phyloP scores from a whole-genome alignment of 2,797 vertebrate species.

The Luscinia megarhynchos region DNA sequence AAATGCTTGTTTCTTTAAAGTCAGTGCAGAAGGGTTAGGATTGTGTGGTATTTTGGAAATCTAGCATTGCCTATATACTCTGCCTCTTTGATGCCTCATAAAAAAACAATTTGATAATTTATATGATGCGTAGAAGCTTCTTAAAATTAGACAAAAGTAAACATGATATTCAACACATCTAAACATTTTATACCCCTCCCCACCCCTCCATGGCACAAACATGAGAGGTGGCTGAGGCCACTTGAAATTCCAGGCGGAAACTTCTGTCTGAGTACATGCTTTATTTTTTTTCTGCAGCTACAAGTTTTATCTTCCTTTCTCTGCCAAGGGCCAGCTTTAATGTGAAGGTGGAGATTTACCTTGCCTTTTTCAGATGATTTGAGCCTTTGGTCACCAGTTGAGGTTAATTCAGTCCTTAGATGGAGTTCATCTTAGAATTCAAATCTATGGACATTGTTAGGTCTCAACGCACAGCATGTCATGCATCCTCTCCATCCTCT shows the following conservation, averaged over 20 bases:
- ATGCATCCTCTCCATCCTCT: too few species aligned
- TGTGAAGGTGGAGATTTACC: not conserved
- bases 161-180: not conserved
- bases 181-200: not conserved
- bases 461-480: fast-evolving
- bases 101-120: not conserved
- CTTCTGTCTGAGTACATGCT: not conserved
- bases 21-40: not conserved
- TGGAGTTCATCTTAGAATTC: not conserved
- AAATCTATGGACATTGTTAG: not conserved
- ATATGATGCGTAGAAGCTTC: not conserved
- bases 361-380: not conserved
- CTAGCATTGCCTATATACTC: not conserved
- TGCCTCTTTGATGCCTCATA: not conserved
- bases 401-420: not conserved
- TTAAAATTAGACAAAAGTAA: not conserved
- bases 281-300: not conserved
- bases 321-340: not conserved
- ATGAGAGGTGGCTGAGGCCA: not conserved
- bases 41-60: not conserved
- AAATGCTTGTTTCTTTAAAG: not conserved
- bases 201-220: not conserved
- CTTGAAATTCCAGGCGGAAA: not conserved
- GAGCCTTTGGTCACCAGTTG: not conserved
- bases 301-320: not conserved